These are phyloP conservation scores for Taeniopygia guttata DNA, from an alignment of 2,797 vertebrate genomes.

Conservation along the genomic window DNA sequence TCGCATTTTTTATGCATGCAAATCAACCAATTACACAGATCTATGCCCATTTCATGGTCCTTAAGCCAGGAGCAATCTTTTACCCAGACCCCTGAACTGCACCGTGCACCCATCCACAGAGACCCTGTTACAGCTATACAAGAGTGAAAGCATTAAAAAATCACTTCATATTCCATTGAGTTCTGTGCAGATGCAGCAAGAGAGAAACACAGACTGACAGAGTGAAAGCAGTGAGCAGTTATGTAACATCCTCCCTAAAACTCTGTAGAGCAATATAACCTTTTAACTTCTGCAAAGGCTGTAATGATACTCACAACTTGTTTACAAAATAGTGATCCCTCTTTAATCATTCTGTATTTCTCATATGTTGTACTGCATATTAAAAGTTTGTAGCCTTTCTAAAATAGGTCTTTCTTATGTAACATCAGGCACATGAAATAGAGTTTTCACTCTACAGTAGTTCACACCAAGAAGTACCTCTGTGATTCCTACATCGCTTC, in stretches of 20 bases:
- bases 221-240: not conserved
- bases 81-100: not conserved
- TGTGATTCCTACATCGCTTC: not conserved
- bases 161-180: not conserved
- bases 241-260: not conserved
- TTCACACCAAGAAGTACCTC: not conserved
- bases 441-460: not conserved
- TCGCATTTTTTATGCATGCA: not conserved
- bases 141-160: conserved; percentile 1
- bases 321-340: conserved; percentile 43
- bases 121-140: not conserved
- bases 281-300: conserved; percentile 19
- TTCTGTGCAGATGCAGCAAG: not conserved
- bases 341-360: not conserved
- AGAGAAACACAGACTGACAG: not conserved
- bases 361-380: not conserved
- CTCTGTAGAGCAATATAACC: not conserved
- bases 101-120: not conserved
- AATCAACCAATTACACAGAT: not conserved
- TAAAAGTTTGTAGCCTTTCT: not conserved
- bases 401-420: conserved; percentile 16
- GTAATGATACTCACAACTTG: not conserved
- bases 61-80: not conserved
- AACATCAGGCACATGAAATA: not conserved
- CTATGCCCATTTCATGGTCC: not conserved